Percentiles rank a stretch among this genome's conserved stretches.
These are phyloP conservation scores for Phalera bucephala DNA, from an alignment of 2,888 invertebrate genomes.

Conservation along the genomic window DNA sequence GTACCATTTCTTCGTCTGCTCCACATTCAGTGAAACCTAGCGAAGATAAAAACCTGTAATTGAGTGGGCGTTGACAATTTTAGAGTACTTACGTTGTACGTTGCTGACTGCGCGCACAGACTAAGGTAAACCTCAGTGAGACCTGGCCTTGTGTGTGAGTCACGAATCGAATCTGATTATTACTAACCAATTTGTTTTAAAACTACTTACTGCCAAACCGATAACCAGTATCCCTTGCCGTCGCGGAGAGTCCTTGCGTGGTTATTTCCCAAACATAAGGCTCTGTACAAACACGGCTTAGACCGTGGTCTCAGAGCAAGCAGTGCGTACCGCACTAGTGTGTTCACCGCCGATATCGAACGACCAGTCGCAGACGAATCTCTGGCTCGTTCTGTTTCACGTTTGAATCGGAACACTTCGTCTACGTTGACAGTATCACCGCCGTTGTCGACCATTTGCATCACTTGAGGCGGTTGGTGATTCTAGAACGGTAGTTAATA, in stretches of 20 bases:
- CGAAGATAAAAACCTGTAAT: no score
- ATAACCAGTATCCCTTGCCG: constrained; percentile 86
- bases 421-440: constrained; percentile 67
- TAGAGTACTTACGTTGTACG: no score
- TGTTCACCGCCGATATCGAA: constrained; percentile 75
- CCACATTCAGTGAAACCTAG: no score
- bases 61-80: no score
- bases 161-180: no score
- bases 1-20: no score
- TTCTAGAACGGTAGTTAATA: no score
- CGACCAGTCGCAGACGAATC: constrained; percentile 20
- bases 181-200: no score
- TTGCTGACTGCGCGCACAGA: no score
- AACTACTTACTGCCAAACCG: constrained; percentile 87
- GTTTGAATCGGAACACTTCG: constrained; percentile 67
- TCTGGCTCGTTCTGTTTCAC: constrained; percentile 52
- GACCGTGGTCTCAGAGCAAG: constrained; percentile 79
- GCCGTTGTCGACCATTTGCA: constrained; percentile 71
- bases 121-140: no score
- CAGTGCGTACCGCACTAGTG: constrained; percentile 78
- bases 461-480: constrained; percentile 63
- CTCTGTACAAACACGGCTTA: constrained; percentile 84
- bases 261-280: constrained; percentile 87
- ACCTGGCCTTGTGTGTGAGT: no score
- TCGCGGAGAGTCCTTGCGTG: constrained; percentile 80